Evolutionary conservation across 2,113 vertebrate genomes (phyloP).

Genomic region (Amblyopsis rosae): DNA sequence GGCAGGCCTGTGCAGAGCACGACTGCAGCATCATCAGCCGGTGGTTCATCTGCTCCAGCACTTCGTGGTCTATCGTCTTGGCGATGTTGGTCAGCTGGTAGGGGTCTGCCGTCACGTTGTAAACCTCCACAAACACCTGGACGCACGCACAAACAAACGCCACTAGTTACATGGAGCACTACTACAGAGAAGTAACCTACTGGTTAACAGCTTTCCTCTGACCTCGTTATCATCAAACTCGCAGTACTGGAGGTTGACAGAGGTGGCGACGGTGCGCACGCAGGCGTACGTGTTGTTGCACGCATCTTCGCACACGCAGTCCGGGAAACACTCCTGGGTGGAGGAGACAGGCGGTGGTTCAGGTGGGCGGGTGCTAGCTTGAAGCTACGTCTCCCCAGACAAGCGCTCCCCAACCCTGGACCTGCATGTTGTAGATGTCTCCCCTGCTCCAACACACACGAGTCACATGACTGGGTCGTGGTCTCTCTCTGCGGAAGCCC

Average conservation of each 20-base stretch:
- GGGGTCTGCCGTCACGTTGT: slow-evolving; percentile 94
- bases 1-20: slow-evolving; percentile 86
- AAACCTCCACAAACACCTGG: slow-evolving; percentile 96
- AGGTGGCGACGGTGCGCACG: slow-evolving; percentile 84
- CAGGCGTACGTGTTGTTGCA: slow-evolving; percentile 97
- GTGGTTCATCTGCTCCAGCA: slow-evolving; percentile 98
- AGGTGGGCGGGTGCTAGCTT: background rate
- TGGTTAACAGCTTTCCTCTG: background rate
- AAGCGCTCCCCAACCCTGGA: background rate
- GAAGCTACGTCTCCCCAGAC: background rate
- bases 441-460: too few species aligned
- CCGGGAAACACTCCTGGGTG: slow-evolving; percentile 92
- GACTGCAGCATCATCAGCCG: slow-evolving; percentile 98
- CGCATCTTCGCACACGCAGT: slow-evolving; percentile 97
- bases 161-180: background rate
- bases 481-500: too few species aligned
- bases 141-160: background rate
- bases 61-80: slow-evolving; percentile 91
- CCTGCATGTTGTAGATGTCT: too few species aligned
- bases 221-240: slow-evolving; percentile 98
- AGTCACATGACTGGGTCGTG: too few species aligned
- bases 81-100: slow-evolving; percentile 94
- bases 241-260: slow-evolving; percentile 91
- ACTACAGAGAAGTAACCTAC: background rate
- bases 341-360: background rate